A percentile compares a stretch with the other conserved stretches of the same genome.
phyloP scores from a whole-genome alignment of 2,113 vertebrate genomes.

The Rhinolophus sinicus region DNA sequence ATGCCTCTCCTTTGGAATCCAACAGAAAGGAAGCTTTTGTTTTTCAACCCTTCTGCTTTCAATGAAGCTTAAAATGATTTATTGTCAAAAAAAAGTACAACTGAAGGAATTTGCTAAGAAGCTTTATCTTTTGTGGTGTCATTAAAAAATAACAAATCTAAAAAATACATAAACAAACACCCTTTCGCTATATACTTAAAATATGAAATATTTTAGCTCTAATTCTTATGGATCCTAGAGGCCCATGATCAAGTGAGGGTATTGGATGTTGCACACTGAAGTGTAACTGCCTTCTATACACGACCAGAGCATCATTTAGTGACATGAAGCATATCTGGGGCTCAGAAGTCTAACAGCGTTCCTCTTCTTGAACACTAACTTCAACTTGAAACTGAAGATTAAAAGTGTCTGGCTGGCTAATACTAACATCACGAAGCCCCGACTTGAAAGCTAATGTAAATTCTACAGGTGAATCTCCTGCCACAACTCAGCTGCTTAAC shows the following conservation, averaged over 20 bases:
- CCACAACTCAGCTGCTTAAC: not conserved
- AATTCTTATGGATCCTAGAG: not conserved
- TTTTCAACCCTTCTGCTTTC: not conserved
- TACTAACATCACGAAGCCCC: not conserved
- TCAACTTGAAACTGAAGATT: not conserved
- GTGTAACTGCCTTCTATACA: not conserved
- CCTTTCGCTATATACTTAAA: not conserved
- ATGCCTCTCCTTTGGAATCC: not conserved
- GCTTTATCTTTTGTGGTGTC: not conserved
- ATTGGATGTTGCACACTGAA: not conserved
- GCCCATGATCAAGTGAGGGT: not conserved
- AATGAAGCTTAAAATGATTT: not conserved
- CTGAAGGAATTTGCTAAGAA: not conserved
- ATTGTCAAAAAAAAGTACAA: not conserved
- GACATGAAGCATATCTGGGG: not conserved
- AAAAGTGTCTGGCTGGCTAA: not conserved
- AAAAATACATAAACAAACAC: not conserved
- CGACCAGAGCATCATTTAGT: not conserved
- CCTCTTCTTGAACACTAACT: not conserved
- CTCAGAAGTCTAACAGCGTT: not conserved
- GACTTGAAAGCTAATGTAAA: not conserved
- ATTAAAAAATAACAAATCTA: not conserved
- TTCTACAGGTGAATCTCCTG: not conserved
- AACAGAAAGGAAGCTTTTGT: not conserved
- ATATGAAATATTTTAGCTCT: not conserved